phyloP scores from a whole-genome alignment of 1,140 invertebrate genomes.

The Pseudomyrmex sp. region DNA sequence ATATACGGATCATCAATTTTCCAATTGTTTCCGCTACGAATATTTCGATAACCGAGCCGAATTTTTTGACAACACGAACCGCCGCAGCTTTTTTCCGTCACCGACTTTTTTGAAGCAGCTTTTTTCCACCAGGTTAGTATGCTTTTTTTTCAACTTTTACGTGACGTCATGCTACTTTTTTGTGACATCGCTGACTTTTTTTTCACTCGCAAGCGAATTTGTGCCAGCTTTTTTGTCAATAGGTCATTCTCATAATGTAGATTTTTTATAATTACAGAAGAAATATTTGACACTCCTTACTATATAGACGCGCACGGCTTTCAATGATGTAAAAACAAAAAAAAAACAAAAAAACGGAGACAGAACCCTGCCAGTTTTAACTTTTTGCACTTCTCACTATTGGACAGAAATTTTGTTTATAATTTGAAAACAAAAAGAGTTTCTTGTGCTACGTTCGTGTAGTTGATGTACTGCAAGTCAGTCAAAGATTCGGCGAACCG shows the following conservation, averaged over 20 bases:
- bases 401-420: too few species aligned
- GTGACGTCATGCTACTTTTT: conserved; percentile 66
- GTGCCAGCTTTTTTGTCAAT: conserved; percentile 51
- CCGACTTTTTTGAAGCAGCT: conserved; percentile 75
- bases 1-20: background rate
- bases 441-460: background rate
- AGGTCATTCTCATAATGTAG: too few species aligned
- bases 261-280: conserved; percentile 2
- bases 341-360: conserved; percentile 30
- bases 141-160: conserved; percentile 68
- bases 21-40: conserved; percentile 32
- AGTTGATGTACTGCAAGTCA: background rate
- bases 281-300: background rate
- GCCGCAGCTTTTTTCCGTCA: conserved; percentile 61
- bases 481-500: background rate
- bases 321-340: background rate
- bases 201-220: conserved; percentile 32
- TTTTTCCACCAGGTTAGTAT: conserved; percentile 80
- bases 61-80: conserved; percentile 42
- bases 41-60: conserved; percentile 22
- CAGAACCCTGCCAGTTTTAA: conserved; percentile 49
- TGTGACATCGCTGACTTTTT: conserved; percentile 48
- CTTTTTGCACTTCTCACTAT: background rate
- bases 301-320: conserved; percentile 64
- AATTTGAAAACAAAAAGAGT: too few species aligned